A percentile compares a stretch with the other conserved stretches of the same genome.
Conservation (phyloP, 2,113 vertebrate species). For the Cavia aperea region DNA sequence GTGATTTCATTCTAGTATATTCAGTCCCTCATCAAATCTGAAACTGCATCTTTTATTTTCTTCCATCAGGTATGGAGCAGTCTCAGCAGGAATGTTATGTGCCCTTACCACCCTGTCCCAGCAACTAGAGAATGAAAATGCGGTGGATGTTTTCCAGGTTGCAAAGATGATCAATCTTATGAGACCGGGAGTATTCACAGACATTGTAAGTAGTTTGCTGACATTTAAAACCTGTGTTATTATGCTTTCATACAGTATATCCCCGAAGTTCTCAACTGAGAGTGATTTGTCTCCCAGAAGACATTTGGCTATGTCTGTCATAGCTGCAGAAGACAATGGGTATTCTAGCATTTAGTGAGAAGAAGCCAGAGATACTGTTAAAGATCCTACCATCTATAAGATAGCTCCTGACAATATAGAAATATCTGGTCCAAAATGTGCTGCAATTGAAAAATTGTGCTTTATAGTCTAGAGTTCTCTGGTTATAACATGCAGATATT, state of each 20-base stretch:
- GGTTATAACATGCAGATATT: background rate
- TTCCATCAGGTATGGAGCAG: slow-evolving; percentile 89
- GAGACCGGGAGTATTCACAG: slow-evolving; percentile 98
- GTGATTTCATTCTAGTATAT: background rate
- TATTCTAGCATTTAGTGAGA: background rate
- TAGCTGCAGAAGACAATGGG: background rate
- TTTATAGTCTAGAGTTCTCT: background rate
- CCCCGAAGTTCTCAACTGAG: background rate
- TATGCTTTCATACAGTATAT: background rate
- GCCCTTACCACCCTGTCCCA: slow-evolving; percentile 96
- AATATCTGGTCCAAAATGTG: background rate
- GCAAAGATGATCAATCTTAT: slow-evolving; percentile 99
- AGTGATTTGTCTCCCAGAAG: background rate
- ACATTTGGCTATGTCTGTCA: background rate
- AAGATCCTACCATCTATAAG: background rate
- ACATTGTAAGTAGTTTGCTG: slow-evolving; percentile 86
- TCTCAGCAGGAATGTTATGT: slow-evolving; percentile 94
- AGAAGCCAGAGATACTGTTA: background rate
- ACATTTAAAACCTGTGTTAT: background rate
- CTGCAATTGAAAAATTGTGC: background rate
- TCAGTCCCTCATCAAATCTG: background rate
- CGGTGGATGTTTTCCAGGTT: slow-evolving; percentile 98
- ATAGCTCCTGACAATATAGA: background rate
- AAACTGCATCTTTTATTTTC: background rate
- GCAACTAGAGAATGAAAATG: slow-evolving; percentile 94